phyloP scores from a whole-genome alignment of 2,113 vertebrate species.

The Cyrtonyx montezumae region DNA sequence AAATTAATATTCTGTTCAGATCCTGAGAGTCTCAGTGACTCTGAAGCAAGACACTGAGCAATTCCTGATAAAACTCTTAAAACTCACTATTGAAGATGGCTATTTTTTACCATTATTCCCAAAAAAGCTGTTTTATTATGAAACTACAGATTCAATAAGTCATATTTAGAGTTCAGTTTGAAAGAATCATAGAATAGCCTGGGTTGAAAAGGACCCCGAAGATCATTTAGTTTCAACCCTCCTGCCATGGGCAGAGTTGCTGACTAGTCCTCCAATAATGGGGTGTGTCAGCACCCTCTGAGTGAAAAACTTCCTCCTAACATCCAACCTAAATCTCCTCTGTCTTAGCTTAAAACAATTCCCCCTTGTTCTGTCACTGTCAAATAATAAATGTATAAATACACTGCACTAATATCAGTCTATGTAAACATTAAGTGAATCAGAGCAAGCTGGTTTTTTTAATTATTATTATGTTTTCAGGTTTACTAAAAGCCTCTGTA shows the following conservation, averaged over 20 bases:
- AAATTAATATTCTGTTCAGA: slow-evolving; percentile 44
- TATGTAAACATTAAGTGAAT: background rate
- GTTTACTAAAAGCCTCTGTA: background rate
- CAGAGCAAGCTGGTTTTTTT: background rate
- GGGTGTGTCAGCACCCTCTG: no score
- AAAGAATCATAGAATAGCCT: background rate
- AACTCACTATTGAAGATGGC: background rate
- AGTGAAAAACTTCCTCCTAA: no score
- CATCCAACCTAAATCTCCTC: no score
- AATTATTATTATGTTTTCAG: background rate
- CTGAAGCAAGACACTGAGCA: background rate
- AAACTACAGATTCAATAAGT: background rate
- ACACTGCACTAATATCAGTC: background rate
- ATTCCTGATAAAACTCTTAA: background rate
- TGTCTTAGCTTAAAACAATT: no score
- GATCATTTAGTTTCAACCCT: no score
- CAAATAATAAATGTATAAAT: background rate
- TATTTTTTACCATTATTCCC: slow-evolving; percentile 1
- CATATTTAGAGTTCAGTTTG: background rate
- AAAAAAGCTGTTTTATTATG: background rate
- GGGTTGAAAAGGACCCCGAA: no score
- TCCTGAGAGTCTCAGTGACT: background rate
- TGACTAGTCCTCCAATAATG: no score
- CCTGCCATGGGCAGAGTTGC: no score
- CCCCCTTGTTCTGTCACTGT: no score